Percentiles rank a stretch among this genome's conserved stretches.
phyloP scores from a whole-genome alignment of 2,888 invertebrate genomes.

The Palloptera scutellata region DNA sequence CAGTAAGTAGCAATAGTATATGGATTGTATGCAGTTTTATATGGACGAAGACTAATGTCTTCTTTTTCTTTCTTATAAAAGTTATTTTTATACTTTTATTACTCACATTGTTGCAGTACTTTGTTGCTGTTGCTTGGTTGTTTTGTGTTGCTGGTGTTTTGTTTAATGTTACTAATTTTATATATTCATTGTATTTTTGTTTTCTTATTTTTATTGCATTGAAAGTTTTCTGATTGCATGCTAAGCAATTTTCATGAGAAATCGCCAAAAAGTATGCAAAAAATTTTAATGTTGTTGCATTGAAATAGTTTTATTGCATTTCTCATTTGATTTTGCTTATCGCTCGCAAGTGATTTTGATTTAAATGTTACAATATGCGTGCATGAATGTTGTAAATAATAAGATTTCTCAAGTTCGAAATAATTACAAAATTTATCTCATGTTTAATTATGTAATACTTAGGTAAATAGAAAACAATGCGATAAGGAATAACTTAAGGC shows the following conservation, averaged over 20 bases:
- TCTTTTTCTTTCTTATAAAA: neutral
- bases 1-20: too few species aligned
- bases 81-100: too few species aligned
- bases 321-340: neutral
- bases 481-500: too few species aligned
- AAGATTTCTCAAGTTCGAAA: too few species aligned
- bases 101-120: too few species aligned
- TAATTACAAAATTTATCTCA: too few species aligned
- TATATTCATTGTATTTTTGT: neutral
- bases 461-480: too few species aligned
- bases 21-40: neutral
- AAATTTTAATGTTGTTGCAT: neutral
- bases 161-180: neutral
- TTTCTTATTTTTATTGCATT: neutral
- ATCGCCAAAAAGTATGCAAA: neutral
- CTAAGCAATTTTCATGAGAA: neutral
- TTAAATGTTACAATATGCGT: neutral
- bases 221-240: neutral
- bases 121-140: neutral
- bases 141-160: neutral
- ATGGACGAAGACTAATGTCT: conserved; percentile 4
- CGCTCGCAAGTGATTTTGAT: too few species aligned
- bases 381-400: neutral
- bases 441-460: too few species aligned
- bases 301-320: neutral